Evolutionary conservation across 2,888 invertebrate species (phyloP).

Genomic region (Luffia ferchaultella): DNA sequence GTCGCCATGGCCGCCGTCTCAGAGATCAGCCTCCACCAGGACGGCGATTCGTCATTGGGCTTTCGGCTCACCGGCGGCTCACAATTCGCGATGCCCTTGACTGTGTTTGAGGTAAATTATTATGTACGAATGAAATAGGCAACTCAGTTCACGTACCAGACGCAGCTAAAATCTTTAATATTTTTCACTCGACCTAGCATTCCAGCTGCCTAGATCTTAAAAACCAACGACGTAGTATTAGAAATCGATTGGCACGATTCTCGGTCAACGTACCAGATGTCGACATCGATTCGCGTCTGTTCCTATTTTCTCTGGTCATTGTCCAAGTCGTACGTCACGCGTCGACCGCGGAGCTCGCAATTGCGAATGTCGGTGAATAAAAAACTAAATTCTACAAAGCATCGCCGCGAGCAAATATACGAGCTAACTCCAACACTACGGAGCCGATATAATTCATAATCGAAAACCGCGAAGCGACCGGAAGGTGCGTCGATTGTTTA

Average conservation of each 20-base stretch:
- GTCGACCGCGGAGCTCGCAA: constrained; percentile 26
- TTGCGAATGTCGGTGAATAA: not conserved
- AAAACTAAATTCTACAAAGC: not conserved
- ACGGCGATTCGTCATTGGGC: constrained; percentile 8
- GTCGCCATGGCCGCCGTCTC: constrained; percentile 12
- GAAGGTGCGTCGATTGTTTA: not conserved
- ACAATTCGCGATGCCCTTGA: constrained; percentile 12
- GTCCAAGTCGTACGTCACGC: constrained; percentile 49
- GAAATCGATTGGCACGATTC: constrained; percentile 39
- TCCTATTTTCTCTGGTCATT: constrained; percentile 57
- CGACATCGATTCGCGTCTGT: constrained; percentile 40
- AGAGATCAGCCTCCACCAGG: constrained; percentile 4
- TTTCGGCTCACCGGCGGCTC: constrained; percentile 9
- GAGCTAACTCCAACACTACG: not conserved
- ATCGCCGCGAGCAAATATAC: not conserved
- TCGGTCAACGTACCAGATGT: constrained; percentile 55
- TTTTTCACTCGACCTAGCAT: too few species aligned
- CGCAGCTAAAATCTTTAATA: too few species aligned
- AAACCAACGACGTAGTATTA: not conserved
- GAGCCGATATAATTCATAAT: not conserved
- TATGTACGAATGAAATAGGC: too few species aligned
- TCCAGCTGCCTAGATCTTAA: not conserved
- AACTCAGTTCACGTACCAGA: too few species aligned
- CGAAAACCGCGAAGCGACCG: not conserved
- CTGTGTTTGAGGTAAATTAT: not conserved